These are phyloP conservation scores for Ictidomys tridecemlineatus DNA, from an alignment of 2,113 vertebrate genomes.

Conservation along the genomic window DNA sequence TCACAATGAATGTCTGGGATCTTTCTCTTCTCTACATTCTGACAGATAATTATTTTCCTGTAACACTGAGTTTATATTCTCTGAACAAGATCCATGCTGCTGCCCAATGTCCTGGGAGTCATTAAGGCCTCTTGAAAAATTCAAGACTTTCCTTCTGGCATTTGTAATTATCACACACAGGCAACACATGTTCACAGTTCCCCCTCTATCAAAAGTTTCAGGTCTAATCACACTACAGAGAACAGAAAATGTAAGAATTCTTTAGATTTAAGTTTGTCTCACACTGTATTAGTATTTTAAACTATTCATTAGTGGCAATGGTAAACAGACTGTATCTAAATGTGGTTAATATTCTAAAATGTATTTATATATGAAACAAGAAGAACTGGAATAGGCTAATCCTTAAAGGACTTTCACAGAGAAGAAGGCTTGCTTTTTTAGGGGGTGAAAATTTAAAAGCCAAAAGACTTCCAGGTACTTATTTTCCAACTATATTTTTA, in stretches of 20 bases:
- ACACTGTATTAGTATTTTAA: slow-evolving; percentile 67
- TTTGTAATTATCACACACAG: slow-evolving; percentile 76
- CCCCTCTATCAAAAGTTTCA: slow-evolving; percentile 41
- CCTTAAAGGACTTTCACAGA: slow-evolving; percentile 3
- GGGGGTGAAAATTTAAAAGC: background rate
- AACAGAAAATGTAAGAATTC: slow-evolving; percentile 6
- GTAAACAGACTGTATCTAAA: slow-evolving; percentile 60
- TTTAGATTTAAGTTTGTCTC: slow-evolving; percentile 58
- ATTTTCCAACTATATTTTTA: slow-evolving; percentile 17
- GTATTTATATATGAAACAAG: slow-evolving; percentile 63
- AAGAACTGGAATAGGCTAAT: slow-evolving; percentile 64
- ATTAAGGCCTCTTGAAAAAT: slow-evolving; percentile 82
- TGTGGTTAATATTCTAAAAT: slow-evolving; percentile 38
- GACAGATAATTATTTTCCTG: slow-evolving; percentile 78
- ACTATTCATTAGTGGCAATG: slow-evolving; percentile 69
- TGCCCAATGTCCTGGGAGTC: slow-evolving; percentile 72
- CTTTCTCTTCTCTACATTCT: background rate
- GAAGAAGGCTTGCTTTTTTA: slow-evolving; percentile 45
- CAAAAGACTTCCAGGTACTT: background rate
- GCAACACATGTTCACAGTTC: slow-evolving; percentile 32
- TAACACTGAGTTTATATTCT: slow-evolving; percentile 69
- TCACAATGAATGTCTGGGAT: slow-evolving; percentile 70
- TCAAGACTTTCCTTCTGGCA: slow-evolving; percentile 74
- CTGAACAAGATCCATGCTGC: slow-evolving; percentile 68
- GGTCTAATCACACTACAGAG: background rate